Evolutionary conservation across 2,113 vertebrate species (phyloP), one percentile per base, ranked within the genome.

Genomic region (Bombycilla garrulus): DNA sequence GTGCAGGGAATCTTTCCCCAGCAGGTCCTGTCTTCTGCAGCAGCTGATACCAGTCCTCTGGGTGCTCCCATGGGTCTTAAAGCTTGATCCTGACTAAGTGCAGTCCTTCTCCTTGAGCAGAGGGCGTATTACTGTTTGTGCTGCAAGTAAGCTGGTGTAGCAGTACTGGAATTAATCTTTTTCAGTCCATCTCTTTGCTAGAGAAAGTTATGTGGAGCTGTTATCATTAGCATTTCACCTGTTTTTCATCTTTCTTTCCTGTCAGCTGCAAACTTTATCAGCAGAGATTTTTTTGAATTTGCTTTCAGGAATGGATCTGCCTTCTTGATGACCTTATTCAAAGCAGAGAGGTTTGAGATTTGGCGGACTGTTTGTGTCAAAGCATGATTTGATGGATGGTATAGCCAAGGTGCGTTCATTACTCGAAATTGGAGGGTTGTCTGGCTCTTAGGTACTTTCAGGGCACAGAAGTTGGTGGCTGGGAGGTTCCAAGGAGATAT

Each of bases 251-350:
- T 50, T 86, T 47, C 53, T 44, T 89, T 89, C 29, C 81, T 86
- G 42, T 48, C 57, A 86, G 38, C 57, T 62, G 44, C 42, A 80
- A 61, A 83, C 33, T 76, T 93, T 80, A 86, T 86, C 77, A 71
- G 31, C 38, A 33, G 47, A 73, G 33, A 9, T 76, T 84, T 74
- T 77, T 83, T 91, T 90, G 5, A 70, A 66, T 85, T 92, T 88
- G n/a, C 45, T 81, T 74, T 88, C 47, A 22, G 65, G 31, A 88
- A 23, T 45, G 38, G 50, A 22, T 74, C 31, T 92, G 25, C 47
- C n/a, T 40, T 50, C 66, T 58, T 79, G 61, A 78, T 90, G 79
- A 85, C 74, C 74, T 82, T 96, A 93, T 92, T 90, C 66, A 74
- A 66, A 74, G 25, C 21, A 62, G 25, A 71, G 47, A 58, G 31